Evolutionary conservation across 1,140 invertebrate species (phyloP).

Genomic region (Zaprionus kolodkinae): DNA sequence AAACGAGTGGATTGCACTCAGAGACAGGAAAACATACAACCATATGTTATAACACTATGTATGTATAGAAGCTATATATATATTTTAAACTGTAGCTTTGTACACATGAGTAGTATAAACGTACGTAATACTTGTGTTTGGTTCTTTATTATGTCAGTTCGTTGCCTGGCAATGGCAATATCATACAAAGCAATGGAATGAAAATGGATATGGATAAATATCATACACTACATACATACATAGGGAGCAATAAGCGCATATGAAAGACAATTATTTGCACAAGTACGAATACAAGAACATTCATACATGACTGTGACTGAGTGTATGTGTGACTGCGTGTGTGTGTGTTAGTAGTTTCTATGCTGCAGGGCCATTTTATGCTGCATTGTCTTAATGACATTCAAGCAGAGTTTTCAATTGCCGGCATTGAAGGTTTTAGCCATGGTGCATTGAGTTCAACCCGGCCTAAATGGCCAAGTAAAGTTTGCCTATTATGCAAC

Average conservation of each 20-base stretch:
- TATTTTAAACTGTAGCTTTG: neutral
- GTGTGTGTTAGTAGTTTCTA: conserved; percentile 19
- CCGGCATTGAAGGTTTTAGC: conserved; percentile 43
- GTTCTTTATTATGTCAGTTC: conserved; percentile 22
- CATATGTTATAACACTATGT: neutral
- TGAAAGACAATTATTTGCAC: conserved; percentile 63
- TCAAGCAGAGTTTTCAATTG: conserved; percentile 62
- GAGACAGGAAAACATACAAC: conserved; percentile 2
- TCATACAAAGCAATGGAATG: conserved; percentile 52
- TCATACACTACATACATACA: conserved; percentile 10
- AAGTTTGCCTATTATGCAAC: conserved; percentile 45
- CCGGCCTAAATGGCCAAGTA: conserved; percentile 21
- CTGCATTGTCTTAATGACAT: conserved; percentile 72
- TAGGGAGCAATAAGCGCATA: conserved; percentile 39
- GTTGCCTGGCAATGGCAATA: conserved; percentile 50
- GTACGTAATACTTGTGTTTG: conserved; percentile 9
- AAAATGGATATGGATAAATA: conserved; percentile 23
- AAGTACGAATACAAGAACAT: conserved; percentile 17
- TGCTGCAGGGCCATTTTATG: conserved; percentile 63
- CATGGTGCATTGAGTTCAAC: conserved; percentile 35
- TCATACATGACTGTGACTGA: conserved; percentile 4
- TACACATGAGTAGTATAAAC: neutral
- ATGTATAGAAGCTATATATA: neutral
- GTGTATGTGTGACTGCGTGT: no score
- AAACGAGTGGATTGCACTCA: conserved; percentile 23